Base-by-base conservation (phyloP, 1,140 invertebrate species). In the Sycobia sp. region DNA sequence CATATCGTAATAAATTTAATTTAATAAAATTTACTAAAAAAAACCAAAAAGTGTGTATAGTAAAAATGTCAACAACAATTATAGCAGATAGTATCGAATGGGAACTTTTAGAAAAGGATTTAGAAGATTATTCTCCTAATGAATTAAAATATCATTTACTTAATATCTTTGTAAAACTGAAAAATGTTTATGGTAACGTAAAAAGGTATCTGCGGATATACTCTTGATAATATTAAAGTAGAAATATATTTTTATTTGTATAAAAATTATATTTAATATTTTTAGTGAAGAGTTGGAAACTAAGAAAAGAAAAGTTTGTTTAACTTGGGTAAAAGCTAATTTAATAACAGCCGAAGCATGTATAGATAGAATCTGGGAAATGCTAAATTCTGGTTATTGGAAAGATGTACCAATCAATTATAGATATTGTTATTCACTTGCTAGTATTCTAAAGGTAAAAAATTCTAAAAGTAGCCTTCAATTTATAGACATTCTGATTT, bases 341-440 rank as follows among this genome's bases (percentile, higher is more conserved):
- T 66, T 76, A 50, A 75, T 78, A 65, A 67, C 78, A 67, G 69
- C 85, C 23, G 79, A 86, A 71, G 83, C 83, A 32, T 82, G 92
- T 56, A 78, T 92, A 43, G 90, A 93, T 77, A 84, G 85, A 71
- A 84, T 84, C 66, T 93, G 92, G 88, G 92, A 95, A 78, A 81
- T 86, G 69, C 83, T 95, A 13, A 93, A 95, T 80, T 89, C 89
- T 44, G 93, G 93, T 0, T 86, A 93, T 71, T 96, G 93, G 90
- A 91, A 89, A 82, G 84, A 89, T 72, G 91, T 95, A 13, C 78
- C 85, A 29, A 63, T 85, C 39, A 77, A 70, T 20, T 76, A 85
- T 44, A 82, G 88, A 69, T 85, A 87, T 73, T 82, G 84, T 46
- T 89, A 89, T 72, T 86, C 88, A 13, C 73, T 89, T 46, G 85